Percentiles rank a stretch among this genome's conserved stretches.
These are phyloP conservation scores for Deladenus siricidicola DNA, from an alignment of 2,888 invertebrate species.

Conservation along the genomic window DNA sequence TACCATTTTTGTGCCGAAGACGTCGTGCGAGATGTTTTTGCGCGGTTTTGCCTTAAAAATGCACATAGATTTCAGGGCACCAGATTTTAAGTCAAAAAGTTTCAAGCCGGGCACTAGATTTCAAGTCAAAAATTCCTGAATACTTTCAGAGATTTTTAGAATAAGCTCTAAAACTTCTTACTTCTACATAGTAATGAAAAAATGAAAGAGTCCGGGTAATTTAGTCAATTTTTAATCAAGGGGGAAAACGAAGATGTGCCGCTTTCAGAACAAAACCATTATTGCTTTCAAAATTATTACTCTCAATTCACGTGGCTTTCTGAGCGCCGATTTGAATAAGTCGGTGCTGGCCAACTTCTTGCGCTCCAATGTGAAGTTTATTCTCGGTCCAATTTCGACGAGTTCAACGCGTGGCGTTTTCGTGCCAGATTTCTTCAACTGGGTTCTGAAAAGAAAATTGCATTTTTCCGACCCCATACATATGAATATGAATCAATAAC, in stretches of 20 bases:
- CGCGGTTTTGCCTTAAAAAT: constrained; percentile 66
- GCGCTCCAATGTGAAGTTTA: constrained; percentile 76
- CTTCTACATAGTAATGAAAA: neutral
- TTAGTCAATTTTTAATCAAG: no score
- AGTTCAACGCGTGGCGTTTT: constrained; percentile 82
- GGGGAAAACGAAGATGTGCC: no score
- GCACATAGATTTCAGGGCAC: no score
- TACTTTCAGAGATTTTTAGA: no score
- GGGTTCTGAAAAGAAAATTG: constrained; percentile 61
- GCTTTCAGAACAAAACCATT: no score
- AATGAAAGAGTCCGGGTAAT: no score
- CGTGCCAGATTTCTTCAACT: constrained; percentile 81
- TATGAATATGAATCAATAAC: no score
- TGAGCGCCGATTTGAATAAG: constrained; percentile 59
- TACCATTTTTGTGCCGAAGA: constrained; percentile 78
- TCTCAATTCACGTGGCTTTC: constrained; percentile 64
- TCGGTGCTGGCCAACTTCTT: constrained; percentile 81
- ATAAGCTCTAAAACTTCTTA: no score
- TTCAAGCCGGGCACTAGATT: neutral
- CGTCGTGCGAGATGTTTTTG: constrained; percentile 82
- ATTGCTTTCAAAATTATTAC: no score
- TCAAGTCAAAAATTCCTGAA: no score
- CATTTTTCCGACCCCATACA: no score
- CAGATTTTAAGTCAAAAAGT: neutral
- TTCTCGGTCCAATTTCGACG: constrained; percentile 83